These are phyloP conservation scores for Allolobophora icterica DNA, from an alignment of 2,888 invertebrate species.

Conservation along the genomic window DNA sequence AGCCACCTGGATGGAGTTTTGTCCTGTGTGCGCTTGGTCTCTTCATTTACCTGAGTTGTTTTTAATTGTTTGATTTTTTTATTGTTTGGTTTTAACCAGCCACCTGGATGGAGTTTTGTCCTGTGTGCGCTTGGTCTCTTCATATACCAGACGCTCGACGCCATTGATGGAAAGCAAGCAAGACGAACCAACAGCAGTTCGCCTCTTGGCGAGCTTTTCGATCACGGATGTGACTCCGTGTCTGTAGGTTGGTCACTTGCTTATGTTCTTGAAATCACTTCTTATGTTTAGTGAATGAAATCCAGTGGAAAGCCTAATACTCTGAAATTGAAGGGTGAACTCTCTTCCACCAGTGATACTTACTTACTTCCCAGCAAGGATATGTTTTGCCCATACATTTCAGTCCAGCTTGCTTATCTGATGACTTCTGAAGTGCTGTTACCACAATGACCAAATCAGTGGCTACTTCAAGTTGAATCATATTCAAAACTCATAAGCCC, in stretches of 20 bases:
- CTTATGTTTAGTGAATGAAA: neutral
- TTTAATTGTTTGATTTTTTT: neutral
- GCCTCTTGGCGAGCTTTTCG: conserved; percentile 95
- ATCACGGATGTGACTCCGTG: conserved; percentile 98
- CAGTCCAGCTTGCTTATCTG: neutral
- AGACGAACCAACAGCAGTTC: conserved; percentile 88
- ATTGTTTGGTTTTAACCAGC: conserved; percentile 56
- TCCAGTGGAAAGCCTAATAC: no score
- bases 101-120: conserved; percentile 90
- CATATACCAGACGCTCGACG: conserved; percentile 95
- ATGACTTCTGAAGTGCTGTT: neutral
- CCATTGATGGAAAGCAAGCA: conserved; percentile 98
- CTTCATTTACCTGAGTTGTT: conserved; percentile 83
- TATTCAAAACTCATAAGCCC: no score
- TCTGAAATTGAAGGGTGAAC: no score
- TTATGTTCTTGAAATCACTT: neutral
- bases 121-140: conserved; percentile 92
- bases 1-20: conserved; percentile 89
- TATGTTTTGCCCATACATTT: neutral
- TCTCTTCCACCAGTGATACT: no score
- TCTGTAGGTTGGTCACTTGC: conserved; percentile 72
- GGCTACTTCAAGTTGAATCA: no score
- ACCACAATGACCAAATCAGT: no score
- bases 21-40: conserved; percentile 89
- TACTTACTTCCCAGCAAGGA: no score